phyloP scores from a whole-genome alignment of 2,113 vertebrate species.

The Upupa epops region DNA sequence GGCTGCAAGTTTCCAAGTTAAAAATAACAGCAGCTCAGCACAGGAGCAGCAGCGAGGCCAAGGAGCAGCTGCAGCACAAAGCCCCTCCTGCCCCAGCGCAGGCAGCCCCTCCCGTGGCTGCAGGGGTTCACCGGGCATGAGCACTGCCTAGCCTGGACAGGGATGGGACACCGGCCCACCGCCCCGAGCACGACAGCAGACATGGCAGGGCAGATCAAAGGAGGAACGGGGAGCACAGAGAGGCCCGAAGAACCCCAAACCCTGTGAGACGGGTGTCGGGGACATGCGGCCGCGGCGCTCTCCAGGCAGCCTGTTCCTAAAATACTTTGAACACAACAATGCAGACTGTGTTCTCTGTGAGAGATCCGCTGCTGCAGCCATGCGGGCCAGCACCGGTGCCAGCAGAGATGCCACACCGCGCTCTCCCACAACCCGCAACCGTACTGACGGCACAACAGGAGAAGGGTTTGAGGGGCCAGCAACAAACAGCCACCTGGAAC shows the following conservation, averaged over 20 bases:
- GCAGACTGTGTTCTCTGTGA: neutral
- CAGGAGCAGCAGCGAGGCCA: neutral
- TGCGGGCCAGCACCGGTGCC: neutral
- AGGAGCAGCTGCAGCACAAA: neutral
- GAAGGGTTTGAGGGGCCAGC: no score
- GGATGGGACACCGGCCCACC: no score
- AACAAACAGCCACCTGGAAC: no score
- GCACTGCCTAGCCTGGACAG: no score
- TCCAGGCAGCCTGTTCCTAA: neutral
- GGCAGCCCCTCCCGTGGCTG: no score
- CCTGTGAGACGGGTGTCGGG: rapidly evolving
- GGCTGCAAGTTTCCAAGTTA: conserved; percentile 55
- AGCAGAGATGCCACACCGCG: no score
- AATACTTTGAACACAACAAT: no score
- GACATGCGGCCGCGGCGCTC: neutral
- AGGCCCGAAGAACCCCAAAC: neutral
- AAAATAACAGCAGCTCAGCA: conserved; percentile 44
- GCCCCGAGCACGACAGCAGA: no score
- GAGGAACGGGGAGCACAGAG: rapidly evolving
- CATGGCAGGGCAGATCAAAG: rapidly evolving
- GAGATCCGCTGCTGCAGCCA: neutral
- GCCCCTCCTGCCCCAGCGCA: no score
- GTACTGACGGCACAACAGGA: no score
- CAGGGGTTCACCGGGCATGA: no score
- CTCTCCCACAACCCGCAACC: no score